Evolutionary conservation across 2,113 vertebrate genomes (phyloP).

Genomic region (Ranitomeya imitator): DNA sequence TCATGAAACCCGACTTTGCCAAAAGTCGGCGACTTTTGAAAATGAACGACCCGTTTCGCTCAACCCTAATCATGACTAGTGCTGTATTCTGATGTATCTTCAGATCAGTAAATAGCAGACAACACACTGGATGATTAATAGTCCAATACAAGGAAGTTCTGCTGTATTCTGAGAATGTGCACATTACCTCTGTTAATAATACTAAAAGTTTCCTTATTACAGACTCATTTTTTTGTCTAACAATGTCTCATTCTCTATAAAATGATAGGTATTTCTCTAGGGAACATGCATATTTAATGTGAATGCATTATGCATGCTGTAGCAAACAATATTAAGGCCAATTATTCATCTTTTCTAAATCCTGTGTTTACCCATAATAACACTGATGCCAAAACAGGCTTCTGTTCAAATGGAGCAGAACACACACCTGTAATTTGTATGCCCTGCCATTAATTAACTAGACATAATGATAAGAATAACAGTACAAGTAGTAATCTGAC

Average conservation of each 20-base stretch:
- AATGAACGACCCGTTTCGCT: no score
- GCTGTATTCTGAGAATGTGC: not conserved
- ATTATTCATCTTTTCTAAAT: constrained; percentile 42
- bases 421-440: constrained; percentile 51
- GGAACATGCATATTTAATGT: constrained; percentile 40
- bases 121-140: not conserved
- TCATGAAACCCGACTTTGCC: no score
- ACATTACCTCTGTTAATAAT: not conserved
- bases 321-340: constrained; percentile 27
- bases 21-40: no score
- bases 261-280: constrained; percentile 24
- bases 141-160: not conserved
- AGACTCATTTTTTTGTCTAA: not conserved
- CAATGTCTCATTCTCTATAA: constrained; percentile 11
- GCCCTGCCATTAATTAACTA: constrained; percentile 26
- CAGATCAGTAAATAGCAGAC: not conserved
- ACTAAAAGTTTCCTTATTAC: not conserved
- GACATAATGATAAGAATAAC: constrained; percentile 47
- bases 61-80: no score
- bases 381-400: constrained; percentile 21
- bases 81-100: not conserved
- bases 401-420: constrained; percentile 10
- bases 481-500: constrained; percentile 43
- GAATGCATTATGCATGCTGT: constrained; percentile 38
- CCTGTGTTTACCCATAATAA: constrained; percentile 35